A percentile compares a stretch with the other conserved stretches of the same genome.
These are phyloP conservation scores for Eupleurogrammus muticus DNA, from an alignment of 2,797 vertebrate species.

Conservation along the genomic window DNA sequence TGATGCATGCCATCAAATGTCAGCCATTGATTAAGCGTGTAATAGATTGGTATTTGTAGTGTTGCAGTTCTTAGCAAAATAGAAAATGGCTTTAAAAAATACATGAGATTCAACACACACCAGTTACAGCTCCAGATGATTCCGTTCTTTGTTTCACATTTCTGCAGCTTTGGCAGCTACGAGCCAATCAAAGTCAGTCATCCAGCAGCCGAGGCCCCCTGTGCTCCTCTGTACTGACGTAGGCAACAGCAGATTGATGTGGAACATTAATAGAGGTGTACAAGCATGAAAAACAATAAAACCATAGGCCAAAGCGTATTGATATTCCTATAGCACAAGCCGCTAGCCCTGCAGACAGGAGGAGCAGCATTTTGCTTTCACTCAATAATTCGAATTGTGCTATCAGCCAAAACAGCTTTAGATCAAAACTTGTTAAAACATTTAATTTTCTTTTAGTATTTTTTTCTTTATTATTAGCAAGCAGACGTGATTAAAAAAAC, in stretches of 20 bases:
- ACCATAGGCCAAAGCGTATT: slow-evolving; percentile 49
- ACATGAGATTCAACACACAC: slow-evolving; percentile 21
- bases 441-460: neutral
- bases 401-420: neutral
- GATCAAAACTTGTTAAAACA: slow-evolving; percentile 15
- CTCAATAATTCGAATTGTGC: slow-evolving; percentile 27
- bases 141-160: slow-evolving; percentile 27
- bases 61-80: neutral
- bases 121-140: neutral
- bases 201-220: slow-evolving; percentile 4
- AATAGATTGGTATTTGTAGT: neutral
- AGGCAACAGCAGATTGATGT: slow-evolving; percentile 55
- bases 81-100: slow-evolving; percentile 9
- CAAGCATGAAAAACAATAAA: slow-evolving; percentile 37
- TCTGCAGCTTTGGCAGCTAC: slow-evolving; percentile 20
- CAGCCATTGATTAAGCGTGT: slow-evolving; percentile 6
- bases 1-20: neutral
- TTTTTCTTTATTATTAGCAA: neutral
- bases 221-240: slow-evolving; percentile 13
- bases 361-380: slow-evolving; percentile 29
- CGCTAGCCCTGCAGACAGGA: slow-evolving; percentile 29
- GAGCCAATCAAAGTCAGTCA: slow-evolving; percentile 56
- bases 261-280: slow-evolving; percentile 55
- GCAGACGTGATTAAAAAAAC: neutral
- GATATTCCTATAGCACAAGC: slow-evolving; percentile 46